phyloP scores from a whole-genome alignment of 1,140 invertebrate genomes.

The Camponotus floridanus region DNA sequence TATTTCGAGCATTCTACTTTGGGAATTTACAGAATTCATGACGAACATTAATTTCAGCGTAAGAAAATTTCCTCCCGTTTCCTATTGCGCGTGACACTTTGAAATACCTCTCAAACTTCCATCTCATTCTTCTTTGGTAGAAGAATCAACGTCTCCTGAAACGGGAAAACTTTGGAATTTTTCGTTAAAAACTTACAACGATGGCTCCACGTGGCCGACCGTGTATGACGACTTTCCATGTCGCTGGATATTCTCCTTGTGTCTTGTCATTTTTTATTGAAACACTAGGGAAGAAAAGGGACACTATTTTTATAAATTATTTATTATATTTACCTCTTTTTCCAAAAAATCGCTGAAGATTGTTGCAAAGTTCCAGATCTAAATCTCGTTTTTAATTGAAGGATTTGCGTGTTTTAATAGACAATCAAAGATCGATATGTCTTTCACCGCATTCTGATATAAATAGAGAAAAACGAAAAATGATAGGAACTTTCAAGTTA shows the following conservation, averaged over 20 bases:
- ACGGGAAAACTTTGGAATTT: conserved; percentile 40
- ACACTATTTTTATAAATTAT: conserved; percentile 29
- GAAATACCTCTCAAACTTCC: conserved; percentile 41
- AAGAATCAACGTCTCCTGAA: conserved; percentile 32
- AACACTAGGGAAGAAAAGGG: neutral
- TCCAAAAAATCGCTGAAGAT: neutral
- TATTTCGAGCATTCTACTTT: conserved; percentile 17
- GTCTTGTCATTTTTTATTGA: conserved; percentile 27
- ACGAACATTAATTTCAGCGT: conserved; percentile 42
- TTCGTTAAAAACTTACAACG: conserved; percentile 54
- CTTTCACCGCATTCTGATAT: neutral
- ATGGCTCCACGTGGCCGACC: conserved; percentile 21
- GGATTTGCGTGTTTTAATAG: neutral
- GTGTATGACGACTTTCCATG: conserved; percentile 8
- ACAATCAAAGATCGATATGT: conserved; percentile 2
- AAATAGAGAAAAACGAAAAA: conserved; percentile 8
- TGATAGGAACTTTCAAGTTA: conserved; percentile 30
- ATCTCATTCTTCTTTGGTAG: conserved; percentile 16
- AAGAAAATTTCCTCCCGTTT: conserved; percentile 13
- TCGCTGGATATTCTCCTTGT: neutral
- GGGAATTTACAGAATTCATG: conserved; percentile 44
- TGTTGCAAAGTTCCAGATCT: neutral
- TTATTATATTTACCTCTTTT: neutral
- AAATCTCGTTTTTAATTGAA: conserved; percentile 19
- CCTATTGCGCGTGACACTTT: conserved; percentile 1